Percentiles rank a stretch among this genome's conserved stretches.
These are phyloP conservation scores for Leptinotarsa undecemlineata DNA, from an alignment of 1,140 invertebrate species.

Conservation along the genomic window DNA sequence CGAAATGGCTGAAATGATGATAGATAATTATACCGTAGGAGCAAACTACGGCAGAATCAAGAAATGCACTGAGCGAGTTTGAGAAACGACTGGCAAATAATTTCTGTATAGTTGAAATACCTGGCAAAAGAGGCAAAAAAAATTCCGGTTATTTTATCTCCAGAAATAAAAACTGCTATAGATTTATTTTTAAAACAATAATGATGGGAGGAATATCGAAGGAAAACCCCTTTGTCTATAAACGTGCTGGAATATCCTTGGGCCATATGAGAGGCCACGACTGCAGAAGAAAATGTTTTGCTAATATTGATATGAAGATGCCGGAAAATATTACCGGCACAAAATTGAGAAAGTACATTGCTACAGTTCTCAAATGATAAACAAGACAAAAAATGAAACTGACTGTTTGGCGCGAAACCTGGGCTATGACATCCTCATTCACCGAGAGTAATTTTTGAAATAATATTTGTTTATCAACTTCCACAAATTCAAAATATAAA, in stretches of 20 bases:
- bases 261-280: slow-evolving; percentile 10
- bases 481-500: not conserved
- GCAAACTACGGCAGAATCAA: too few species aligned
- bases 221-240: slow-evolving; percentile 10
- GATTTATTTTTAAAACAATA: not conserved
- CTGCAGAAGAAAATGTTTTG: not conserved
- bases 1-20: slow-evolving; percentile 20
- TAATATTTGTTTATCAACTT: not conserved
- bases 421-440: too few species aligned
- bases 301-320: not conserved
- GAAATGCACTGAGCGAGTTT: slow-evolving; percentile 7
- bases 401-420: too few species aligned
- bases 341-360: slow-evolving; percentile 24
- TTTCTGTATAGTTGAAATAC: slow-evolving; percentile 14
- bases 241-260: not conserved
- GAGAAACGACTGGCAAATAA: not conserved
- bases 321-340: not conserved
- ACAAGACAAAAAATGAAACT: too few species aligned
- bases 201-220: not conserved
- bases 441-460: not conserved
- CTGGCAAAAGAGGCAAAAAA: slow-evolving; percentile 6
- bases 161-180: not conserved
- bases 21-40: slow-evolving; percentile 1
- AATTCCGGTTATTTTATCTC: slow-evolving; percentile 11
- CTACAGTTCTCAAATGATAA: not conserved